Evolutionary conservation across 1,140 invertebrate genomes (phyloP).

Genomic region (Drosophila willistoni): DNA sequence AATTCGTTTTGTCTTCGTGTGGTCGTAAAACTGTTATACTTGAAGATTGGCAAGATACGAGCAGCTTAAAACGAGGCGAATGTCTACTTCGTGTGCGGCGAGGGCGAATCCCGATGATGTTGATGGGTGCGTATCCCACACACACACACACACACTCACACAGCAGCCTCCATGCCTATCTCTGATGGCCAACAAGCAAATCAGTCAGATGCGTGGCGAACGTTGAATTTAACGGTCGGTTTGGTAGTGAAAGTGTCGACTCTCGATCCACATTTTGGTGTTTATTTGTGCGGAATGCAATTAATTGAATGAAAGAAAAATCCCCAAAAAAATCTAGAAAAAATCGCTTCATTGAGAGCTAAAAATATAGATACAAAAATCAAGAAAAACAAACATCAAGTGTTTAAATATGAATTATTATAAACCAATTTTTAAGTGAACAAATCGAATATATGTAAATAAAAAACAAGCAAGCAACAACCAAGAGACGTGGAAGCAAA

Average conservation of each 20-base stretch:
- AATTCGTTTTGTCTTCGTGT: not conserved
- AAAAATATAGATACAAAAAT: not conserved
- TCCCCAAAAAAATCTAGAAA: constrained; percentile 20
- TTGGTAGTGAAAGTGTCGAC: constrained; percentile 72
- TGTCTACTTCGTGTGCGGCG: constrained; percentile 35
- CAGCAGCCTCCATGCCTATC: constrained; percentile 68
- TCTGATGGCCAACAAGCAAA: constrained; percentile 61
- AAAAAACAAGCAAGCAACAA: no score
- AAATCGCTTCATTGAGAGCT: constrained; percentile 15
- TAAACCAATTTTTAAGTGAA: not conserved
- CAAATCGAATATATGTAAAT: no score
- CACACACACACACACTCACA: not conserved
- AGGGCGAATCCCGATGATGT: constrained; percentile 34
- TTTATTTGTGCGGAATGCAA: constrained; percentile 34
- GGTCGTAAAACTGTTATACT: not conserved
- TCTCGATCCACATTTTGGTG: constrained; percentile 19
- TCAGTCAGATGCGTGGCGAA: constrained; percentile 81
- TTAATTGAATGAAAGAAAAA: constrained; percentile 27
- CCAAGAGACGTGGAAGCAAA: not conserved
- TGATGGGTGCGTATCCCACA: constrained; percentile 46
- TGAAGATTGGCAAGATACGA: not conserved
- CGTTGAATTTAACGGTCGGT: constrained; percentile 82
- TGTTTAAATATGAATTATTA: not conserved
- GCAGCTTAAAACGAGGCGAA: constrained; percentile 14
- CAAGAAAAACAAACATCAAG: not conserved